A percentile compares a stretch with the other conserved stretches of the same genome.
These are phyloP conservation scores for Enteromius mattozi DNA, from an alignment of 2,797 vertebrate genomes.

Conservation along the genomic window DNA sequence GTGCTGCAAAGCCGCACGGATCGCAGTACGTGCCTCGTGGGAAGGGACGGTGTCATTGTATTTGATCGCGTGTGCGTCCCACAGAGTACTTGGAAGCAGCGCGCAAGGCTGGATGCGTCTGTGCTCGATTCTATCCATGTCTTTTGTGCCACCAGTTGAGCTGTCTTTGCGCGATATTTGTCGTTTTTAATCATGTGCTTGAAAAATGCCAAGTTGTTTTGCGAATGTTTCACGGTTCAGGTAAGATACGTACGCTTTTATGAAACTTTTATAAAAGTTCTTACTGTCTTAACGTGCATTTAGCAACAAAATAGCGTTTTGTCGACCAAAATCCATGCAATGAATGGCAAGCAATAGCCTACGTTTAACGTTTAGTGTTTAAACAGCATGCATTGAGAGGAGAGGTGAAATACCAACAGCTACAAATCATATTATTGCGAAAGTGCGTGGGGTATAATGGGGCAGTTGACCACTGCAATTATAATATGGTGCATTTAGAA, in stretches of 20 bases:
- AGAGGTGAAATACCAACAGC: not conserved
- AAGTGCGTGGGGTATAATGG: too few species aligned
- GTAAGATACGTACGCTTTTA: slow-evolving; percentile 65
- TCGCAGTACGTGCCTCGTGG: slow-evolving; percentile 43
- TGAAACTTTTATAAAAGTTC: not conserved
- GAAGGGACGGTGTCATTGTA: slow-evolving; percentile 28
- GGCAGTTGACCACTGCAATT: not conserved
- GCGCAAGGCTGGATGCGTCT: slow-evolving; percentile 11
- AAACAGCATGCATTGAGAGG: not conserved
- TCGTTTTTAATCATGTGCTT: slow-evolving; percentile 71
- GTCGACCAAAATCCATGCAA: not conserved
- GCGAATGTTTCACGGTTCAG: slow-evolving; percentile 80
- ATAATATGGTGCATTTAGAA: not conserved
- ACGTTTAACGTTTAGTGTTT: not conserved
- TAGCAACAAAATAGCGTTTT: not conserved
- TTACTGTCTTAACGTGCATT: not conserved
- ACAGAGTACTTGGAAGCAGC: slow-evolving; percentile 7
- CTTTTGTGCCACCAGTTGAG: slow-evolving; percentile 42
- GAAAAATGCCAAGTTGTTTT: slow-evolving; percentile 75
- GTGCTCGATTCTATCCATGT: slow-evolving; percentile 40
- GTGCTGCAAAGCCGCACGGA: slow-evolving; percentile 71
- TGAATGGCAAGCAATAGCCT: not conserved
- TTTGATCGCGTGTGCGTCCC: slow-evolving; percentile 24
- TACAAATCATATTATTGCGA: not conserved
- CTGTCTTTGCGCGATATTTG: slow-evolving; percentile 35